Evolutionary conservation across 2,797 vertebrate species (phyloP).

Genomic region (Phataginus tetradactyla): DNA sequence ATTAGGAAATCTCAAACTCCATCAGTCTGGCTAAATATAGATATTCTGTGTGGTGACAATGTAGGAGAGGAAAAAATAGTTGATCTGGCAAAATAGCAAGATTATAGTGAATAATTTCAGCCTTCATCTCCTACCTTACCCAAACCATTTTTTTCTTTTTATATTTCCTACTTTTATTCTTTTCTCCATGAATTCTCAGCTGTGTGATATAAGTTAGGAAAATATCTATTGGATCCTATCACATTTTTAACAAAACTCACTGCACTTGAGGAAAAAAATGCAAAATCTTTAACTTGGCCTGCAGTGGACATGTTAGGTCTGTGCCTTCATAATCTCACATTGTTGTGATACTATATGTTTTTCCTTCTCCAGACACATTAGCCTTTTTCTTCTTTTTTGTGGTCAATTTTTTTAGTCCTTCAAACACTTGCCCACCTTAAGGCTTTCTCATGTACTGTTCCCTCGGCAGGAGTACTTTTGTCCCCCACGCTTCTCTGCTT

Average conservation of each 20-base stretch:
- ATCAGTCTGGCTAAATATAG: background rate
- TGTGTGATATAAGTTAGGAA: background rate
- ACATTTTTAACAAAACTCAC: background rate
- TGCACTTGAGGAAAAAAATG: background rate
- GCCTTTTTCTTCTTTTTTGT: background rate
- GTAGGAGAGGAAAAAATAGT: background rate
- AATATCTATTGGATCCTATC: background rate
- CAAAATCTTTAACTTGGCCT: background rate
- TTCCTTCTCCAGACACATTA: background rate
- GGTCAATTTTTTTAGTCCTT: background rate
- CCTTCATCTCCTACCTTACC: background rate
- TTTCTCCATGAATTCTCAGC: background rate
- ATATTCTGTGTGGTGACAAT: background rate
- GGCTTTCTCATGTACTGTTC: background rate
- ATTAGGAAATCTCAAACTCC: constrained; percentile 49
- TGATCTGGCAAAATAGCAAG: constrained; percentile 1
- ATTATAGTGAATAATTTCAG: background rate
- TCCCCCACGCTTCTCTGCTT: background rate
- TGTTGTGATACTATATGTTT: background rate
- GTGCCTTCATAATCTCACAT: background rate
- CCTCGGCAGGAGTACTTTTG: background rate
- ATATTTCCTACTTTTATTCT: background rate
- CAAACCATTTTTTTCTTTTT: background rate
- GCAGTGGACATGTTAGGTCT: background rate
- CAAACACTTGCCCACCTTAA: background rate